phyloP scores from a whole-genome alignment of 1,140 invertebrate genomes.

The Anoplolepis gracilipes region DNA sequence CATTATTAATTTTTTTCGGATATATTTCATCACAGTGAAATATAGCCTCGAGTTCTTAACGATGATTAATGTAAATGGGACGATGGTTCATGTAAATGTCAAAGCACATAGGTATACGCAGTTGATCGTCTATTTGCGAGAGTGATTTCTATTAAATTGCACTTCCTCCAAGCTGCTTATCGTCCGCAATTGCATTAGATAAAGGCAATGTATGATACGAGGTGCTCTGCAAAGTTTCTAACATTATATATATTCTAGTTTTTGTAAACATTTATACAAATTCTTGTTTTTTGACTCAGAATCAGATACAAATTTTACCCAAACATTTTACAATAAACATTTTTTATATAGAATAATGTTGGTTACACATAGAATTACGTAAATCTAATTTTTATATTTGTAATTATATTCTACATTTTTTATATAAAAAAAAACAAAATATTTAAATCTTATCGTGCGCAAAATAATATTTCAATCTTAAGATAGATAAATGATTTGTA shows the following conservation, averaged over 20 bases:
- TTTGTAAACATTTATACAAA: neutral
- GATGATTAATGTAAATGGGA: too few relatives aligned
- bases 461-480: neutral
- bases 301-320: neutral
- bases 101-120: neutral
- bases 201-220: neutral
- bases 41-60: too few relatives aligned
- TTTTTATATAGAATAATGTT: conserved; percentile 3
- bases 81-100: neutral
- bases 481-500: neutral
- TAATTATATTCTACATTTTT: neutral
- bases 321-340: neutral
- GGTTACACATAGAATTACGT: neutral
- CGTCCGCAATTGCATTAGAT: neutral
- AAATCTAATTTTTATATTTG: neutral
- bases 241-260: neutral
- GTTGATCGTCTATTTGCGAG: neutral
- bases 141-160: neutral
- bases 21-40: neutral
- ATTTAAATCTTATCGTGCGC: neutral
- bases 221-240: neutral
- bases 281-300: neutral
- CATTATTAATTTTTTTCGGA: neutral
- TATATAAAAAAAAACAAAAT: neutral
- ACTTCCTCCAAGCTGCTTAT: conserved; percentile 23